Conservation (phyloP, 2,888 invertebrate genomes). For the Lochmaea crataegi region DNA sequence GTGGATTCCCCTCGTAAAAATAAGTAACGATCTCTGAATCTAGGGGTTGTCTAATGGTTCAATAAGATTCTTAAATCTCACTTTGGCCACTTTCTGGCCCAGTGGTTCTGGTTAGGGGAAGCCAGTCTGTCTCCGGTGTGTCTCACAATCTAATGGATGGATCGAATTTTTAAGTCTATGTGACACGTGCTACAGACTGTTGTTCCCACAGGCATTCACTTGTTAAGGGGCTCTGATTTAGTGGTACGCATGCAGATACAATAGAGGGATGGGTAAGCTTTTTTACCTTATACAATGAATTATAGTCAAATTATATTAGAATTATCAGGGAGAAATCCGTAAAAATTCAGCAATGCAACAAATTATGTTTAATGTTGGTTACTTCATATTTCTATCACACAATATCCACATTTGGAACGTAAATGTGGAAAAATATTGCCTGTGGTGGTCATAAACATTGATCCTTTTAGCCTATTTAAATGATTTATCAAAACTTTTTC, state of each 20-base stretch:
- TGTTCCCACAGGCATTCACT: conserved; percentile 36
- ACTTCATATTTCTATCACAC: no score
- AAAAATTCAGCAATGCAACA: not conserved
- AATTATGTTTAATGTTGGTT: not conserved
- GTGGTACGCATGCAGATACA: conserved; percentile 12
- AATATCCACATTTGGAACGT: no score
- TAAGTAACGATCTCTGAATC: conserved; percentile 31
- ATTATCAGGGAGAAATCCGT: not conserved
- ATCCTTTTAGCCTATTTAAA: no score
- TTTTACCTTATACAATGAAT: not conserved
- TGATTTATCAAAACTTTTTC: no score
- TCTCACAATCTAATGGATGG: conserved; percentile 50
- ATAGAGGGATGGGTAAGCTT: conserved; percentile 10
- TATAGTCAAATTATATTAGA: not conserved
- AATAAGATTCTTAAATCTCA: conserved; percentile 63
- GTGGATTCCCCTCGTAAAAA: conserved; percentile 27
- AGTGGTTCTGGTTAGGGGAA: conserved; percentile 51
- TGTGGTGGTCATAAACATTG: no score
- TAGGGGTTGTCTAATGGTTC: conserved; percentile 55
- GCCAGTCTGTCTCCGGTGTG: conserved; percentile 45
- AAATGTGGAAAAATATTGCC: no score
- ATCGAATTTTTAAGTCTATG: conserved; percentile 48
- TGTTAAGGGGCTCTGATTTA: conserved; percentile 37
- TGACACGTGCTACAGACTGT: conserved; percentile 43
- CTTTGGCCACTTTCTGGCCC: conserved; percentile 61